These are phyloP conservation scores for Drosophila tsacasi DNA, from an alignment of 1,140 invertebrate species.

Conservation along the genomic window DNA sequence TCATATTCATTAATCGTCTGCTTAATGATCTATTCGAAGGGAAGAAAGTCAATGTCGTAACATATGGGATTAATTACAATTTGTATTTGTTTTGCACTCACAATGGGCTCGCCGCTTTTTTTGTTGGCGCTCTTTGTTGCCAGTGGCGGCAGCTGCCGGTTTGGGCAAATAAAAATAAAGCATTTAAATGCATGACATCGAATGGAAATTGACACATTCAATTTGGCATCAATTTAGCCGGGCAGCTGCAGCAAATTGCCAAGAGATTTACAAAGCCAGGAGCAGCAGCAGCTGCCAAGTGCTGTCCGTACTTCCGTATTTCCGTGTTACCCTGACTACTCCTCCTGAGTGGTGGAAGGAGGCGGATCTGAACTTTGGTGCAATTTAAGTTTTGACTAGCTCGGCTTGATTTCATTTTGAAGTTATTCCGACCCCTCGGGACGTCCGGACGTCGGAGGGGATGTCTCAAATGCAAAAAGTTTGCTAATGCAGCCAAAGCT, in stretches of 20 bases:
- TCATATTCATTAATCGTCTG: neutral
- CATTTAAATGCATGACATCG: constrained; percentile 74
- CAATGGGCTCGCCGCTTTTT: constrained; percentile 35
- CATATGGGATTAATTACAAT: constrained; percentile 58
- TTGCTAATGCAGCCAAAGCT: constrained; percentile 53
- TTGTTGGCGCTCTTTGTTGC: constrained; percentile 29
- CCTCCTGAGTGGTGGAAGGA: neutral
- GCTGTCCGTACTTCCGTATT: neutral
- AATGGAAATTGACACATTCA: constrained; percentile 75
- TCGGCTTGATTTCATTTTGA: constrained; percentile 76
- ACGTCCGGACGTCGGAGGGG: neutral
- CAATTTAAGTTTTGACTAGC: constrained; percentile 76
- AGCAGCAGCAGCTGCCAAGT: constrained; percentile 38
- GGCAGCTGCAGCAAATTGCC: constrained; percentile 69
- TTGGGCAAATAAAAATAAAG: constrained; percentile 64
- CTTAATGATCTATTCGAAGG: constrained; percentile 5
- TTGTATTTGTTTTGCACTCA: constrained; percentile 52
- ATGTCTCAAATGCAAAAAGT: constrained; percentile 71
- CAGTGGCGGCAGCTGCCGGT: constrained; percentile 18
- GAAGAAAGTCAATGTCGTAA: constrained; percentile 34
- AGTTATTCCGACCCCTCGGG: constrained; percentile 39
- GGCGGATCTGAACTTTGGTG: constrained; percentile 43
- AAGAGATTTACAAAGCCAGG: constrained; percentile 66
- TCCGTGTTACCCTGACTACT: constrained; percentile 3
- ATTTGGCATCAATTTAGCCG: constrained; percentile 69